A percentile compares a stretch with the other conserved stretches of the same genome.
phyloP scores from a whole-genome alignment of 2,797 vertebrate genomes.

The Orestias chungarensis region DNA sequence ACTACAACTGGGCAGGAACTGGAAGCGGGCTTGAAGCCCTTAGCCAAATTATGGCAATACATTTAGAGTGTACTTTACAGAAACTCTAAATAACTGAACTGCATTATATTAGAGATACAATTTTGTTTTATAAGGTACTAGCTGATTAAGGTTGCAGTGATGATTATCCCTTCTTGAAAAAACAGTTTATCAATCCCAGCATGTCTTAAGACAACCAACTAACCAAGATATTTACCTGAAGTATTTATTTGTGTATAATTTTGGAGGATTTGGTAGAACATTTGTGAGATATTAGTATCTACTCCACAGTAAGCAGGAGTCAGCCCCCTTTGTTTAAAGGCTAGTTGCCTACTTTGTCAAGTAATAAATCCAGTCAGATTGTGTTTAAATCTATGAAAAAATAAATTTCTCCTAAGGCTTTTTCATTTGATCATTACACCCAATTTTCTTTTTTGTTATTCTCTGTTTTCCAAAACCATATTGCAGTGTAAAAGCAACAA shows the following conservation, averaged over 20 bases:
- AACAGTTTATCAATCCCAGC: background rate
- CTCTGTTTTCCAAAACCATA: too few species aligned
- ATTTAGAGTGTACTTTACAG: conserved; percentile 16
- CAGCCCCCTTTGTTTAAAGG: background rate
- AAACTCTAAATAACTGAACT: conserved; percentile 4
- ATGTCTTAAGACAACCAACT: background rate
- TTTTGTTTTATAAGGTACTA: background rate
- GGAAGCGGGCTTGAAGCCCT: conserved; percentile 26
- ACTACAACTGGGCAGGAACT: conserved; percentile 59
- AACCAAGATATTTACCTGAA: background rate
- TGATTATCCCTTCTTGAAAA: background rate
- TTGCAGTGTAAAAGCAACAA: too few species aligned
- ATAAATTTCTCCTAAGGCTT: too few species aligned
- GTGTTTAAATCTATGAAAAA: too few species aligned
- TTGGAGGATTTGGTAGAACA: background rate
- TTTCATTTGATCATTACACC: too few species aligned
- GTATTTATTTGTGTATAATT: background rate
- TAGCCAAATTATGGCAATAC: conserved; percentile 13
- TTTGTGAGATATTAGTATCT: background rate
- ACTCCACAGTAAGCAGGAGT: background rate
- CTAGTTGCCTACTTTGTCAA: too few species aligned
- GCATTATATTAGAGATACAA: background rate
- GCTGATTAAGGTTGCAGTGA: background rate
- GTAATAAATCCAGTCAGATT: too few species aligned
- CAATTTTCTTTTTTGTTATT: too few species aligned